phyloP scores from a whole-genome alignment of 2,797 vertebrate species.

The Sebastolobus altivelis region DNA sequence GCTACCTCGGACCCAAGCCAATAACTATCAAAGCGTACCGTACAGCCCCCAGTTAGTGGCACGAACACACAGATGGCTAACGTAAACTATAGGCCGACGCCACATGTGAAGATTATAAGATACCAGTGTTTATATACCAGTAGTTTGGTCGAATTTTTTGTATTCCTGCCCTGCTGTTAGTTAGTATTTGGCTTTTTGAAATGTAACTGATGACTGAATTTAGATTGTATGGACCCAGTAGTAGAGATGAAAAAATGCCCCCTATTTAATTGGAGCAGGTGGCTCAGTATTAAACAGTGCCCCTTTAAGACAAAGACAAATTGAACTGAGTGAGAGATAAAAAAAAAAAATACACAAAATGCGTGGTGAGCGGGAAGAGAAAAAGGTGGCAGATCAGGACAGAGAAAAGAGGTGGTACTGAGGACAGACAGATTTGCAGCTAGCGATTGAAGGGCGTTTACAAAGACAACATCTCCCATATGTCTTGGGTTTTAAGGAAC shows the following conservation, averaged over 20 bases:
- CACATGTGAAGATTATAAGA: neutral
- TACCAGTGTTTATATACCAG: neutral
- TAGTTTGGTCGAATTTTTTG: neutral
- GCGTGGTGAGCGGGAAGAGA: neutral
- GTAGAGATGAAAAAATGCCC: too few species aligned
- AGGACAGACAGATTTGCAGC: slow-evolving; percentile 11
- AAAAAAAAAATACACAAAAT: neutral
- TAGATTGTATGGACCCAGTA: too few species aligned
- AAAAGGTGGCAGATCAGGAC: slow-evolving; percentile 14
- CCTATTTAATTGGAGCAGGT: too few species aligned
- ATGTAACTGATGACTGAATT: too few species aligned
- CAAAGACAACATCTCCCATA: slow-evolving; percentile 26
- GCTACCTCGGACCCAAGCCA: too few species aligned
- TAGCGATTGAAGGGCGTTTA: neutral
- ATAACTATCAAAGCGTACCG: too few species aligned
- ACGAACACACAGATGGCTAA: too few species aligned
- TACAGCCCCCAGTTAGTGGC: too few species aligned
- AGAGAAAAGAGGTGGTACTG: neutral
- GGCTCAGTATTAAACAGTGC: neutral
- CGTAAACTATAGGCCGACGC: too few species aligned
- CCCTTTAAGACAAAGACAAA: neutral
- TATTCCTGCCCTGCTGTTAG: neutral
- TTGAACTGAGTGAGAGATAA: neutral
- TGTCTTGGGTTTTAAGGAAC: slow-evolving; percentile 18
- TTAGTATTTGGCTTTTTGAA: too few species aligned